phyloP scores from a whole-genome alignment of 2,797 vertebrate genomes.

The Kryptopterus vitreolus region DNA sequence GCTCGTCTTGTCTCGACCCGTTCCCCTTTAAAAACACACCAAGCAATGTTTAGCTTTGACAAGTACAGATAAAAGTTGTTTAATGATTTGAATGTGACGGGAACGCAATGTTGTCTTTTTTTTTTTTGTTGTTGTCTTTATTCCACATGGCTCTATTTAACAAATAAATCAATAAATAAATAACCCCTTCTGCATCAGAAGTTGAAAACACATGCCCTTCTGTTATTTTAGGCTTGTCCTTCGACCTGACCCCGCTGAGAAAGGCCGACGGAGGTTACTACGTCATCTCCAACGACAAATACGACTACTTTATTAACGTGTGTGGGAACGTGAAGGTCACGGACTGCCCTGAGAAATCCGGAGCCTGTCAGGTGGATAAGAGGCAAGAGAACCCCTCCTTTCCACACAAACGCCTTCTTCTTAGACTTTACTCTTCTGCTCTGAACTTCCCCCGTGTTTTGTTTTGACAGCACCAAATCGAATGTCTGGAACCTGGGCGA shows the following conservation, averaged over 20 bases:
- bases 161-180: background rate
- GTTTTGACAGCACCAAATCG: conserved; percentile 52
- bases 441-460: too few species aligned
- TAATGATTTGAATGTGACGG: too few species aligned
- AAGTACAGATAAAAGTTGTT: too few species aligned
- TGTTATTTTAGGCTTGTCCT: conserved; percentile 79
- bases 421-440: background rate
- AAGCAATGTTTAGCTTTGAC: background rate
- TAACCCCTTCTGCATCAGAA: background rate
- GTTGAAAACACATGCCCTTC: background rate
- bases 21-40: background rate
- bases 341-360: conserved; percentile 73
- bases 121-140: too few species aligned
- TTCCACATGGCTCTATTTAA: background rate
- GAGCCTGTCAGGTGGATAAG: conserved; percentile 83
- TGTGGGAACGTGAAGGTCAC: conserved; percentile 72
- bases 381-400: conserved; percentile 66
- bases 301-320: conserved; percentile 85
- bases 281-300: conserved; percentile 66
- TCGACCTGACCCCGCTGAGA: conserved; percentile 84
- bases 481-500: conserved; percentile 83
- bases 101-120: too few species aligned
- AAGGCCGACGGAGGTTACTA: conserved; percentile 73
- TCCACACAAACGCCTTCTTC: background rate
- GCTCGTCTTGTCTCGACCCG: background rate